Conservation (phyloP, 2,888 invertebrate genomes). For the Eupithecia vulgata region DNA sequence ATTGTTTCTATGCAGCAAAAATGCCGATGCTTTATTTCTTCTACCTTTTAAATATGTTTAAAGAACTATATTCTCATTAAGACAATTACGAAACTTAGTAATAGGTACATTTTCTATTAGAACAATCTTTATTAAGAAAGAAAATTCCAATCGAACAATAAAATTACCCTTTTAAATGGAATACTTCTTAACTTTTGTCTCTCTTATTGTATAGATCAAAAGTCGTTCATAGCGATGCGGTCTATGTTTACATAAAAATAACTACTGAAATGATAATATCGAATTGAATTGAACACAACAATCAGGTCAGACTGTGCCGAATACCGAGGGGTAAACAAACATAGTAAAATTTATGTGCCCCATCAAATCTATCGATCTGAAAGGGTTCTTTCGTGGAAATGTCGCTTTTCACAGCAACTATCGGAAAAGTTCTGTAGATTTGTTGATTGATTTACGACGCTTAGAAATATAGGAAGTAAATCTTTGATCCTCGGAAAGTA, state of each 20-base stretch:
- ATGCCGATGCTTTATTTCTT: neutral
- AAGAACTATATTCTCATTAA: too few species aligned
- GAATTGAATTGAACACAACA: constrained; percentile 14
- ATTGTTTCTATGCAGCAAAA: neutral
- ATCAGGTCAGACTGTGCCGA: constrained; percentile 25
- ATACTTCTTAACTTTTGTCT: too few species aligned
- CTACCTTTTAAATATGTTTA: neutral
- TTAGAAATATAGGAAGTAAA: constrained; percentile 34
- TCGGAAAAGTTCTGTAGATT: constrained; percentile 34
- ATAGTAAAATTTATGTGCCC: constrained; percentile 38
- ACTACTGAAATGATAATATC: neutral
- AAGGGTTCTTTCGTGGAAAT: constrained; percentile 38
- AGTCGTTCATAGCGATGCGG: neutral
- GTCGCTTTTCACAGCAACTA: constrained; percentile 38
- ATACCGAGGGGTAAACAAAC: neutral
- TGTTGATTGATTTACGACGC: constrained; percentile 40
- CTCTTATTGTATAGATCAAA: neutral
- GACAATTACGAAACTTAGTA: too few species aligned
- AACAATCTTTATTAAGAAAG: too few species aligned
- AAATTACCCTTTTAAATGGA: too few species aligned
- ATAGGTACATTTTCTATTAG: too few species aligned
- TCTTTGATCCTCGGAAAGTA: constrained; percentile 40
- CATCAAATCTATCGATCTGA: constrained; percentile 41
- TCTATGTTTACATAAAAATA: neutral
- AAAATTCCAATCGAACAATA: too few species aligned